These are phyloP conservation scores for Mystacides longicornis DNA, from an alignment of 2,888 invertebrate genomes.

Conservation along the genomic window DNA sequence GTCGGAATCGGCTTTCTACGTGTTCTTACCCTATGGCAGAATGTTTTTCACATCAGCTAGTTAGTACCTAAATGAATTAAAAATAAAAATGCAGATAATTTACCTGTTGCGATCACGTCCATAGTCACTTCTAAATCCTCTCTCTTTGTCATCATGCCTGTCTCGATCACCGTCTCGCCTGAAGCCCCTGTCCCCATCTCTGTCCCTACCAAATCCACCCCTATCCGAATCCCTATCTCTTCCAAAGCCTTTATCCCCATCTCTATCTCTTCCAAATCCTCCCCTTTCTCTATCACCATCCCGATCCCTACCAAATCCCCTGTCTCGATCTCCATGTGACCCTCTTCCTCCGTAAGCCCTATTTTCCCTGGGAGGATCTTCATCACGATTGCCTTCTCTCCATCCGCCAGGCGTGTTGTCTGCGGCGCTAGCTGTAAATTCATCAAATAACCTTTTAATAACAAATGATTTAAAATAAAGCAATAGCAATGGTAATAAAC, in stretches of 20 bases:
- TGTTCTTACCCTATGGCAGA: no score
- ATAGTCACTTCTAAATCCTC: conserved; percentile 27
- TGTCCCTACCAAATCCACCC: conserved; percentile 29
- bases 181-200: conserved; percentile 29
- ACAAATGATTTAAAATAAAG: background rate
- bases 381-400: conserved; percentile 40
- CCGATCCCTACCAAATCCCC: conserved; percentile 30
- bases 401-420: conserved; percentile 43
- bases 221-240: conserved; percentile 29
- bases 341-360: conserved; percentile 46
- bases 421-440: conserved; percentile 38
- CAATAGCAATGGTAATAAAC: background rate
- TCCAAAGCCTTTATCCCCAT: conserved; percentile 28
- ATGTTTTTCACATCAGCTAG: no score
- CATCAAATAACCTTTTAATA: conserved; percentile 4
- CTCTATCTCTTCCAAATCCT: conserved; percentile 30
- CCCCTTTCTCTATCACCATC: conserved; percentile 29
- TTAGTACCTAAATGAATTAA: no score
- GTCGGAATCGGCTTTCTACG: no score
- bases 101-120: conserved; percentile 25
- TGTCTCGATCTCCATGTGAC: conserved; percentile 30
- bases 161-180: conserved; percentile 28
- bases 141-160: conserved; percentile 20
- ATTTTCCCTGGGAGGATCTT: conserved; percentile 36
- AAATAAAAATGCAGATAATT: background rate